Evolutionary conservation across 2,888 invertebrate genomes (phyloP), one percentile per base, ranked within the genome.

Genomic region (Helleia helle): DNA sequence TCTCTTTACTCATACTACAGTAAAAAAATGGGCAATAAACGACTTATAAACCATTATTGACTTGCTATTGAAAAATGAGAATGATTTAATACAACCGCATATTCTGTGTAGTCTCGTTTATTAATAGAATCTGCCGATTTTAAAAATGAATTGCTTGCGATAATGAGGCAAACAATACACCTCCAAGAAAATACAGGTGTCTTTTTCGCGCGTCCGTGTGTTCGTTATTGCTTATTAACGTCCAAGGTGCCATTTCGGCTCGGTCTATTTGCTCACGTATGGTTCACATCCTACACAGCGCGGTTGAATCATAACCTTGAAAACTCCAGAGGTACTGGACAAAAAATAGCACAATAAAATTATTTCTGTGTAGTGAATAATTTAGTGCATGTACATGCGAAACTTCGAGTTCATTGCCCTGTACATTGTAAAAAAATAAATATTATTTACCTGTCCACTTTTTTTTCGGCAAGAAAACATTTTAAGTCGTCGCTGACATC

Each of bases 371-470:
- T 38, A 40, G 39, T 9, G 36, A 42, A 28, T 29, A 17, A 34
- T 30, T 38, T 36, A 40, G 12, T 36, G 39, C 29, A 22, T 41
- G 41, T 40, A 36, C 30, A 17, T 39, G 36, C 38, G 38, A 42
- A 40, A 38, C 40, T 38, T 9, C 11, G 12, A 22, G 26, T 42
- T 34, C 34, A 22, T 34, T 34, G 12, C 18, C 18, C 34, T 44
- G 44, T 44, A 30, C 36, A 27, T 39, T 27, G 27, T 31, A 39
- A 38, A 43, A 42, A 41, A 36, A 40, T 37, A 55, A 57, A 65
- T 65, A 65, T 61, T 81, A 75, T 81, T 79, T 83, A 84, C 84
- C 84, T 83, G 80, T 83, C 79, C 76, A 69, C 65, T 70, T 65
- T 72, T 71, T 65, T 74, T 62, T 70, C 76, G 63, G 67, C 59